Evolutionary conservation across 2,888 invertebrate genomes (phyloP), one percentile per base, ranked within the genome.

Genomic region (Sinhomidia bicolor): DNA sequence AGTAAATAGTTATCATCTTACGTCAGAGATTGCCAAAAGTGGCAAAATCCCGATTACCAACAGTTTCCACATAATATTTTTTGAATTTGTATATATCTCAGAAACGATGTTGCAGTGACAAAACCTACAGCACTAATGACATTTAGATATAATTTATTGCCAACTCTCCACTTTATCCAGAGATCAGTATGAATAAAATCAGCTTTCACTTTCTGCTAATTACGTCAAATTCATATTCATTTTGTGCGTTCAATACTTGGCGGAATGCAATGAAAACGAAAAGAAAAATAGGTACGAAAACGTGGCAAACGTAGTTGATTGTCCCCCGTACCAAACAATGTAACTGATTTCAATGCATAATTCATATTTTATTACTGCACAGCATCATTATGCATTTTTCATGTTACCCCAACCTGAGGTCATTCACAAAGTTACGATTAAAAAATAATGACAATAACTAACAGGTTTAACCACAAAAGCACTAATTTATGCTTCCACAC

Each of bases 321-420:
- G 60, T 60, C 17, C 26, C 6, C 2, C 1, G 60, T 60, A 26
- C 60, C 6, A 26, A 60, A 26, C 6, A 4, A 60, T 17, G 17
- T 4, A 60, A 9, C 4, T 26, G 60, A 20, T 9, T n/a, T 68
- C 9, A 68, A 68, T 36, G 7, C 36, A 36, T 68, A 41, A 65
- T 68, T 68, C 20, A 68, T 68, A n/a, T 20, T 41, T 68, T 68
- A 68, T 68, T 68, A 68, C 68, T 41, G 20, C 41, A 68, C 68
- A 68, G 20, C 41, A 41, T 41, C 9, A 41, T 65, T 12, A 65
- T 68, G 20, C 68, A 68, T 41, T 36, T 36, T 41, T 68, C 41
- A 68, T 36, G 4, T 29, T 65, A 32, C 32, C 65, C 65, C 65
- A 32, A 3, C 20, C 68, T 0, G 41, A 36, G 68, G 68, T 68